Evolutionary conservation across 2,888 invertebrate genomes (phyloP), one percentile per base, ranked within the genome.

Genomic region (Arctia plantaginis): DNA sequence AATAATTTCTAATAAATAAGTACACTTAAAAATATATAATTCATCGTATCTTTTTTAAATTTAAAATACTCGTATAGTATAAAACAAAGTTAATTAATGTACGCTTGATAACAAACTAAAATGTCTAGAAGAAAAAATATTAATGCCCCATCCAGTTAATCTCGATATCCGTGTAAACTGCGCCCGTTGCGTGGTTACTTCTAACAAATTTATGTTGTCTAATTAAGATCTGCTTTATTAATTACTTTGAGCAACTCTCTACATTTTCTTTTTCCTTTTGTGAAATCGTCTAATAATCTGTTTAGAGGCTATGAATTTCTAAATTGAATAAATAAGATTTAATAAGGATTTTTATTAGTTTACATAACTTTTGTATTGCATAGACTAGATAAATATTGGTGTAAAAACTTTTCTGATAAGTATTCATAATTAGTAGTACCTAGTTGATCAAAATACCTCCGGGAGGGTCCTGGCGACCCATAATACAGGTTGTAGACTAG

Each of bases 161-260:
- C 18, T 51, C 33, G 62, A 74, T 41, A 51, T 85, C 76, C 12
- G 3, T 71, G 73, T 74, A 41, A 74, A n/a, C 39, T 80, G 75
- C 69, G 79, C 76, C 71, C 69, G 62, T 72, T 75, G 73, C 79
- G 80, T 80, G 87, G 89, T 88, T 85, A 85, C 88, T 87, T 87
- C 85, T 81, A 88, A 90, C 89, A 86, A 92, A 92, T 92, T 93
- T 88, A 89, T 88, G 85, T 77, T 67, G 71, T 78, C 87, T 91
- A 93, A 93, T 93, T 93, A 92, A 92, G 90, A 93, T 83, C 87
- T 89, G 90, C 87, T 91, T 93, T 92, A 92, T 93, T 93, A 93
- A 93, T 93, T 90, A 92, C 87, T 88, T 89, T 85, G 76, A 74
- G 76, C 76, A 83, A 82, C 85, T 84, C 84, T 81, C 81, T 75